Conservation (phyloP, 2,113 vertebrate genomes). For the Hyaena hyaena region DNA sequence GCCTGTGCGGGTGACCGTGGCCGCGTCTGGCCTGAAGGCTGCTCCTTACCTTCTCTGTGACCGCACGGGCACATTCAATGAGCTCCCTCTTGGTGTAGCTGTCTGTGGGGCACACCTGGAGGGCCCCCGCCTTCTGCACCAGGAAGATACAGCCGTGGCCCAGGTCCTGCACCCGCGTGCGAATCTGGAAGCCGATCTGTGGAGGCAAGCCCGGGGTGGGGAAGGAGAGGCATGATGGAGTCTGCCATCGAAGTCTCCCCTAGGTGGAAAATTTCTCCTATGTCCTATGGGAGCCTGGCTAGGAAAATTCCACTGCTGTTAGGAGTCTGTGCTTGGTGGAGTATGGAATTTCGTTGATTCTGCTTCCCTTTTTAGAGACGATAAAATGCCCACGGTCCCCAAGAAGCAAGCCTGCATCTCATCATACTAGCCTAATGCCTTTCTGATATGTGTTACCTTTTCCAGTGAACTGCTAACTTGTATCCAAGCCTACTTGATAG, state of each 20-base stretch:
- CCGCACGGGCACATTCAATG: constrained; percentile 95
- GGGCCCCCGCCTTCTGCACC: constrained; percentile 97
- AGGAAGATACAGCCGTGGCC: constrained; percentile 98
- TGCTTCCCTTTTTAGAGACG: constrained; percentile 61
- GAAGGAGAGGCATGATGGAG: constrained; percentile 24
- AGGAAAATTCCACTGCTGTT: constrained; percentile 80
- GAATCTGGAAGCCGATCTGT: constrained; percentile 98
- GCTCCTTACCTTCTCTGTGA: constrained; percentile 95
- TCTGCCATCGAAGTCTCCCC: constrained; percentile 31
- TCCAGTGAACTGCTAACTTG: background rate
- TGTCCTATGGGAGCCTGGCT: constrained; percentile 61
- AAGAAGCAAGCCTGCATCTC: background rate
- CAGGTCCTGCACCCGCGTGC: constrained; percentile 95
- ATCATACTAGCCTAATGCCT: background rate
- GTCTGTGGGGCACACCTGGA: constrained; percentile 97
- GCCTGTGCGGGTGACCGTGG: fast-evolving
- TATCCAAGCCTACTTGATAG: background rate
- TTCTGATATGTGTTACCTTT: background rate
- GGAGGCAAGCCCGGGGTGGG: constrained; percentile 53
- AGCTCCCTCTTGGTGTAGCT: constrained; percentile 97
- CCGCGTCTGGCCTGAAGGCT: fast-evolving
- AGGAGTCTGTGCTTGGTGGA: constrained; percentile 60
- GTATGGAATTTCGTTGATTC: constrained; percentile 66
- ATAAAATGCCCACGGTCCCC: constrained; percentile 49
- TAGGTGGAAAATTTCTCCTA: constrained; percentile 74